Base-by-base conservation (phyloP, 2,113 vertebrate species). In the Chlorodrepanis virens region DNA sequence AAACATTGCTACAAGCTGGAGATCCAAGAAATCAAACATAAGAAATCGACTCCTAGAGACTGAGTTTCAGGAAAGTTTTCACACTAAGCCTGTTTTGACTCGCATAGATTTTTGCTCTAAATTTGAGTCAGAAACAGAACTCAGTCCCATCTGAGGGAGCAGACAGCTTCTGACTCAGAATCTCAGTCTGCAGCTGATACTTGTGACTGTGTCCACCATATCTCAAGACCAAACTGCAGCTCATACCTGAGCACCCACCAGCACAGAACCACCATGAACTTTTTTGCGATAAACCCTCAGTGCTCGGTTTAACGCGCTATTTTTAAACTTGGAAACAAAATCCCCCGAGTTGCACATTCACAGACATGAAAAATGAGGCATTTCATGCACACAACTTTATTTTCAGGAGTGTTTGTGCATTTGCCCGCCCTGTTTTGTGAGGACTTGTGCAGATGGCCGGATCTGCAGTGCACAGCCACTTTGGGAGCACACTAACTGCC, bases 271-370 rank as follows among this genome's bases (percentile, higher is more conserved):
- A 18, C 12, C 5, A 14, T 0, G 11, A 44, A 29, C 12, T 25
- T 33, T 10, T 60, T 18, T 86, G 35, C 49, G 64, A 11, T 29
- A 77, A 88, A 25, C 28, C 18, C 59, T 50, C 42, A 68, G 0
- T 13, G 24, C 68, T 75, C 14, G 0, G 28, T 39, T 85, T 77
- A 49, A 10, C 0, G 0, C 4, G 5, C 12, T 79, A 29, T 71
- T 84, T 88, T 93, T 40, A 83, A 78, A 75, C 53, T 75, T 79
- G 72, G 65, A 83, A 81, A 49, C 35, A 77, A 92, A 87, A 69
- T 68, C 31, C 23, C 49, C 15, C 0, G 3, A 84, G 37, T 14
- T 90, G 61, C 72, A 18, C 24, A 60, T 71, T 71, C 57, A 64
- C 24, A 71, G 49, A 27, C 23, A 29, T 35, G 60, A 64, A 92